Base-by-base conservation (phyloP, 2,888 invertebrate genomes). In the Microctonus brassicae region DNA sequence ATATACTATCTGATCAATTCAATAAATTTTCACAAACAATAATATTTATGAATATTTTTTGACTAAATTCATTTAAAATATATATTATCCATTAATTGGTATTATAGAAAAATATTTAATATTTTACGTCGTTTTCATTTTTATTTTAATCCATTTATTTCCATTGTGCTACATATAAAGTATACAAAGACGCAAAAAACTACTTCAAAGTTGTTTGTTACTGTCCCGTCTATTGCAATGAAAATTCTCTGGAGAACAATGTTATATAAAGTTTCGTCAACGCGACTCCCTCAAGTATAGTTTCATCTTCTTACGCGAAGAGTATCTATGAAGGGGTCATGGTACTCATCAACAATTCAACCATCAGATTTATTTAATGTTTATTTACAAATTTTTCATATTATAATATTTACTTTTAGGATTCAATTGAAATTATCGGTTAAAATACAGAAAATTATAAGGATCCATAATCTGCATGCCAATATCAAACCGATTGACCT, bases 111-210 rank as follows among this genome's bases (percentile, higher is more conserved):
- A 29, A 29, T 29, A 5, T 5, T 29, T 29, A 5, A 7, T 29
- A 29, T 5, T 5, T 29, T 29, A 29, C 3, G 7, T 29, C 7
- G 7, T 29, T 5, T 29, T 20, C 9, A 57, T 33, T 22, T 55
- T 52, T 61, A 62, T 26, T n/a, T 58, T 29, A 29, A 66, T 65
- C 13, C n/a, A 68, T 64, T 53, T 22, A 72, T 60, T 39, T 24
- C 5, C 39, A 64, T 65, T 39, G 57, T 67, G 58, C 58, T 29
- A 55, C 13, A 10, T 47, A 34, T 36, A 66, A 11, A 69, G 53
- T 52, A 55, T 69, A 39, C n/a, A 22, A 17, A 17, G 29, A 26
- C 13, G 4, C 61, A 55, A 42, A 17, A 24, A 11, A 9, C 20
- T 11, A 13, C 2, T 29, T 2, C 10, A 47, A 24, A 26, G 22